Evolutionary conservation across 2,797 vertebrate genomes (phyloP).

Genomic region (Picus viridis): DNA sequence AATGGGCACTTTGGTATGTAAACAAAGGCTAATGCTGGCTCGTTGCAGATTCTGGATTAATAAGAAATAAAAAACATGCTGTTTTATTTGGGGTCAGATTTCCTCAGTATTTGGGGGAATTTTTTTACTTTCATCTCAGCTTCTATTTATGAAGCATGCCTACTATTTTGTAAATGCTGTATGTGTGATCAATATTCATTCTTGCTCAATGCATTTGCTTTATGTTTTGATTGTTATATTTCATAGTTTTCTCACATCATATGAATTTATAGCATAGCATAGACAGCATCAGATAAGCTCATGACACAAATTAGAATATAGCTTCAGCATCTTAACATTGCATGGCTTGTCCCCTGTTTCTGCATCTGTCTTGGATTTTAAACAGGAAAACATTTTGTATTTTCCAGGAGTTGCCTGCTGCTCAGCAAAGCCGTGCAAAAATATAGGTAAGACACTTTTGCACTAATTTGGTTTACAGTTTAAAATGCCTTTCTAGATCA

Average conservation of each 20-base stretch:
- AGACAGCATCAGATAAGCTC: neutral
- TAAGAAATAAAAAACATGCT: neutral
- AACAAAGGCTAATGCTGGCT: neutral
- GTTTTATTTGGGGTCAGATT: neutral
- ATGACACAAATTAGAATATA: neutral
- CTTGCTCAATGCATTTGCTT: neutral
- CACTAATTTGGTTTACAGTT: neutral
- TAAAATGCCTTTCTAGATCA: neutral
- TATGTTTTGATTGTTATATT: neutral
- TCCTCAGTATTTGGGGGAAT: neutral
- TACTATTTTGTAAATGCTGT: neutral
- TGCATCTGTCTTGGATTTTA: neutral
- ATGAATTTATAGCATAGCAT: neutral
- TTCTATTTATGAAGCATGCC: neutral
- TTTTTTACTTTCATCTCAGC: neutral
- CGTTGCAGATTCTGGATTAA: neutral
- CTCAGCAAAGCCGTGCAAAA: neutral
- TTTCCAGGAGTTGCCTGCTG: slow-evolving; percentile 63
- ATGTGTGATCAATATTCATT: neutral
- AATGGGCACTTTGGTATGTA: neutral
- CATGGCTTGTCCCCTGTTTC: neutral
- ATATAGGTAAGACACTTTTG: slow-evolving; percentile 48
- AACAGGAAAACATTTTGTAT: slow-evolving; percentile 33
- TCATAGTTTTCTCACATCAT: neutral
- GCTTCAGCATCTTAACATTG: neutral